A percentile compares a stretch with the other conserved stretches of the same genome.
Evolutionary conservation across 2,797 vertebrate species (phyloP).

Genomic region (Phaenicophaeus curvirostris): DNA sequence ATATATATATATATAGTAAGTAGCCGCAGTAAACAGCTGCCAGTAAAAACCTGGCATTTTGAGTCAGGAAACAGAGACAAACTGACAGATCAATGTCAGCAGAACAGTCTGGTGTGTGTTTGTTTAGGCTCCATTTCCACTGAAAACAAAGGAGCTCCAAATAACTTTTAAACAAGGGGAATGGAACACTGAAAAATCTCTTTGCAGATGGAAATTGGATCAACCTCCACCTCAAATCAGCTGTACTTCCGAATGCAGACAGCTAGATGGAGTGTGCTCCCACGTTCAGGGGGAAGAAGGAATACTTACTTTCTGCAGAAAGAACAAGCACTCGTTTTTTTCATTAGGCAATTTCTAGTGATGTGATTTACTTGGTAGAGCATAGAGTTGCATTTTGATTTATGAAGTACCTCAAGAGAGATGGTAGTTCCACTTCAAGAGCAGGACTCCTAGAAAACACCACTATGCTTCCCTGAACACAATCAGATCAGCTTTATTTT

Average conservation of each 20-base stretch:
- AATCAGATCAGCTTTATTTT: not conserved
- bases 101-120: not conserved
- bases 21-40: not conserved
- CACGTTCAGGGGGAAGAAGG: not conserved
- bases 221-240: not conserved
- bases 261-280: not conserved
- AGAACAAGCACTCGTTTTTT: rapidly evolving
- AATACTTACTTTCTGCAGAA: not conserved
- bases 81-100: not conserved
- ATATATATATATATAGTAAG: not conserved
- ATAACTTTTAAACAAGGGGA: not conserved
- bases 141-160: not conserved
- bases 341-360: not conserved
- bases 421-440: not conserved
- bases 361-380: not conserved
- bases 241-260: rapidly evolving
- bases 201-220: not conserved
- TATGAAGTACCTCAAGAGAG: not conserved
- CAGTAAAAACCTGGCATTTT: not conserved
- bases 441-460: not conserved
- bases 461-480: not conserved
- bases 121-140: not conserved
- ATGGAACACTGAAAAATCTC: not conserved
- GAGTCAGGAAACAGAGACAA: not conserved
- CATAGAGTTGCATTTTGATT: not conserved